Evolutionary conservation across 2,113 vertebrate species (phyloP), one percentile per base, ranked within the genome.

Genomic region (Podilymbus podiceps): DNA sequence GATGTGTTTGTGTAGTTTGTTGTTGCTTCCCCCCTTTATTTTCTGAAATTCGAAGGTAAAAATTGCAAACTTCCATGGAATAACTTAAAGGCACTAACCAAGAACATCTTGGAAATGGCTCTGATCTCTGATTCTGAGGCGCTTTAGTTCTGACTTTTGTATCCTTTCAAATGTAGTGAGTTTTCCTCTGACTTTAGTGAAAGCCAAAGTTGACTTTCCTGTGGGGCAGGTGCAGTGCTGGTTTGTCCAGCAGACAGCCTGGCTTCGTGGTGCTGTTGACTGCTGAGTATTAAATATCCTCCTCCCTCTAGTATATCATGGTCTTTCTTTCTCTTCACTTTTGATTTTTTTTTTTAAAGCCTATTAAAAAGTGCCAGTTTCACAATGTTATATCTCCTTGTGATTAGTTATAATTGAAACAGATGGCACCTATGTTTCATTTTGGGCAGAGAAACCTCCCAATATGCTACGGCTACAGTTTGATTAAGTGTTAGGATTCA

Each of bases 381-480:
- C 44, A 42, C 25, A 15, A 23, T 55, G 46, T 64, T 94, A 14
- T 1, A 33, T 88, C 42, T 94, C 74, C 77, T 69, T 81, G 49
- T 91, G 90, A 85, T 94, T 69, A 85, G 86, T 35, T 46, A 8
- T 82, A 85, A 89, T 87, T 89, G 91, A 85, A 94, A 63, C 90
- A 89, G 90, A 92, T 93, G 89, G 94, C 67, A 87, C 62, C 83
- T 52, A 53, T 3, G 6, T 19, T 81, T 60, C 47, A 46, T 89
- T 96, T 93, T 53, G 93, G 95, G 91, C 74, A 88, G 91, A 93
- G 85, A 88, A 95, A 24, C 66, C 67, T 94, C 74, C 89, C 76
- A 82, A 62, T 85, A 53, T 76, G 96, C 91, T 87, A 89, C 95
- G 74, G 14, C 50, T 53, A 24, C 40, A 15, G 44, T 63, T 90